Base-by-base conservation (phyloP, 2,113 vertebrate species). In the Nothobranchius kuhntae region DNA sequence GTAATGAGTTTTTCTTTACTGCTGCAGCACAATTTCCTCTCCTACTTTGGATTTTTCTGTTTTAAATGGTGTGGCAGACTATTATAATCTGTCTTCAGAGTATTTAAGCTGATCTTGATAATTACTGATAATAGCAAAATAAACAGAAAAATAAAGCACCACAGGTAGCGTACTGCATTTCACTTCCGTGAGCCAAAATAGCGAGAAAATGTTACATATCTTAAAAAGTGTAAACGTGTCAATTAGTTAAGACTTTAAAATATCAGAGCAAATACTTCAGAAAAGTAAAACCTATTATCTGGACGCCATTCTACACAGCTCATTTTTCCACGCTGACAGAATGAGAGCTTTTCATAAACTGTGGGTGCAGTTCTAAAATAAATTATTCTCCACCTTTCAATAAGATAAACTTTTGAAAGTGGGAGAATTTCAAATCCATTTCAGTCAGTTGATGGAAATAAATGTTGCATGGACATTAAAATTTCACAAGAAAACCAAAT, bases 391-490 rank as follows among this genome's bases (percentile, higher is more conserved):
- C 21, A 46, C 10, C 52, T 36, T 54, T 63, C n/a, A 56, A 11
- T 14, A 6, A 2, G 53, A 51, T 38, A 56, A 51, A 61, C 52
- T 65, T 48, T 71, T 10, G 13, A 48, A 54, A 58, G 56, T 44
- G 1, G 38, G 6, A 11, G 14, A 17, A 9, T 35, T 40, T 55
- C 30, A 59, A 11, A 30, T 68, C 48, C 42, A 48, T 42, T 61
- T 62, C 13, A 67, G 58, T 13, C 6, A 46, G 64, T 47, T 64
- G 42, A 69, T 65, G 59, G 1, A 21, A 21, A 30, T 59, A 80
- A 72, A 76, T 70, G 73, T 52, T 60, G 3, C 30, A 30, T 30
- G 30, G 30, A 30, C 66, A 24, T 76, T 8, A 35, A 24, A 36
- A 54, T 64, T 73, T 3, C 53, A 65, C 45, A 26, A 65, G 17